These are phyloP conservation scores for Caenorhabditis macrosperma DNA, from an alignment of 2,888 invertebrate genomes.

Conservation along the genomic window DNA sequence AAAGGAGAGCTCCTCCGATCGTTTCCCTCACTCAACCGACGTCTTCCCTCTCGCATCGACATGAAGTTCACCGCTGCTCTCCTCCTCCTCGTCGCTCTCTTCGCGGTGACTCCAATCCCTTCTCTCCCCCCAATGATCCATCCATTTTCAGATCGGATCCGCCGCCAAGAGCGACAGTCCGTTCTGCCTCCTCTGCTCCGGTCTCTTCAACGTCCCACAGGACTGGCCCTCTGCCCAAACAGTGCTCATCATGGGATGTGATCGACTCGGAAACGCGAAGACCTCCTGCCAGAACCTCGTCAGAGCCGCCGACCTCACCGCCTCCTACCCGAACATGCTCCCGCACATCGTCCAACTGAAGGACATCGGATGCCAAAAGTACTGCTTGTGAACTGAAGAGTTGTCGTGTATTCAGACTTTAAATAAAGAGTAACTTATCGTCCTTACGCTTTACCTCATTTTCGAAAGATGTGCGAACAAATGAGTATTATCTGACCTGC, in stretches of 20 bases:
- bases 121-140: not conserved
- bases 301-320: constrained; percentile 13
- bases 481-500: too few species aligned
- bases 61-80: not conserved
- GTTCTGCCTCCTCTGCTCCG: constrained; percentile 11
- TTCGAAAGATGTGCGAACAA: too few species aligned
- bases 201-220: not conserved
- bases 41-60: not conserved
- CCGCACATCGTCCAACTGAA: constrained; percentile 9
- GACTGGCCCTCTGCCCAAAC: constrained; percentile 1
- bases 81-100: not conserved
- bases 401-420: too few species aligned
- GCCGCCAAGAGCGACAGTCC: not conserved
- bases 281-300: constrained; percentile 9
- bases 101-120: not conserved
- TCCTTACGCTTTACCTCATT: too few species aligned
- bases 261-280: not conserved
- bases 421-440: too few species aligned
- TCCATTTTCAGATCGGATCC: not conserved
- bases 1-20: too few species aligned
- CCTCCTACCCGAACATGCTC: constrained; percentile 11
- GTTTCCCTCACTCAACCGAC: not conserved
- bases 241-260: constrained; percentile 1
- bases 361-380: constrained; percentile 8
- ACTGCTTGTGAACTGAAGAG: too few species aligned